Percentiles rank a stretch among this genome's conserved stretches.
Conservation (phyloP, 2,113 vertebrate genomes). For the Paradisaea rubra region DNA sequence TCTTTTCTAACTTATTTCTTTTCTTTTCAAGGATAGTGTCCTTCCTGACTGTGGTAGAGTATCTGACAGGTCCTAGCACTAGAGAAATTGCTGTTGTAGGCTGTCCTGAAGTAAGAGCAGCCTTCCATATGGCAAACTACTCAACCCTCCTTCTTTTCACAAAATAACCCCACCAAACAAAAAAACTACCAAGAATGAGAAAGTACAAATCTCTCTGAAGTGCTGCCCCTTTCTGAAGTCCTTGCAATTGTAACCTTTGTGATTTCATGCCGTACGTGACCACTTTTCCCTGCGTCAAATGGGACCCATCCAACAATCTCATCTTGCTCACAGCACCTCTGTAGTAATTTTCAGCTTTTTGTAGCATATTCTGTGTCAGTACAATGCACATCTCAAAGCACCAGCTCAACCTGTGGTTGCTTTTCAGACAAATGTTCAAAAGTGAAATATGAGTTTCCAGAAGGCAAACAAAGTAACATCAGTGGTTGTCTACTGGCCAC, state of each 20-base stretch:
- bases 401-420: background rate
- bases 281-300: background rate
- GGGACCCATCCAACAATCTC: background rate
- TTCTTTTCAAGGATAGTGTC: background rate
- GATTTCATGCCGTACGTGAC: rapidly evolving
- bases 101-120: background rate
- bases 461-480: background rate
- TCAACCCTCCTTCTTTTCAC: background rate
- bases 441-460: background rate
- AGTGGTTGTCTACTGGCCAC: background rate
- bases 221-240: background rate
- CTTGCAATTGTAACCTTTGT: background rate
- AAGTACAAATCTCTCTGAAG: background rate
- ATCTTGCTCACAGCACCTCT: background rate
- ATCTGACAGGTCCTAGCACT: background rate
- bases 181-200: background rate
- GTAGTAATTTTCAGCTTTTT: background rate
- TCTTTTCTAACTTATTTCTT: background rate
- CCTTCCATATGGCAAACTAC: background rate
- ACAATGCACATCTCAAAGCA: background rate
- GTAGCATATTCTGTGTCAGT: background rate
- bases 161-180: background rate
- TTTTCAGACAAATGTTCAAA: background rate
- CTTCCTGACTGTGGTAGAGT: background rate
- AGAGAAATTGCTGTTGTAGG: background rate